Evolutionary conservation across 2,113 vertebrate genomes (phyloP), one percentile per base, ranked within the genome.

Genomic region (Pseudonaja textilis): DNA sequence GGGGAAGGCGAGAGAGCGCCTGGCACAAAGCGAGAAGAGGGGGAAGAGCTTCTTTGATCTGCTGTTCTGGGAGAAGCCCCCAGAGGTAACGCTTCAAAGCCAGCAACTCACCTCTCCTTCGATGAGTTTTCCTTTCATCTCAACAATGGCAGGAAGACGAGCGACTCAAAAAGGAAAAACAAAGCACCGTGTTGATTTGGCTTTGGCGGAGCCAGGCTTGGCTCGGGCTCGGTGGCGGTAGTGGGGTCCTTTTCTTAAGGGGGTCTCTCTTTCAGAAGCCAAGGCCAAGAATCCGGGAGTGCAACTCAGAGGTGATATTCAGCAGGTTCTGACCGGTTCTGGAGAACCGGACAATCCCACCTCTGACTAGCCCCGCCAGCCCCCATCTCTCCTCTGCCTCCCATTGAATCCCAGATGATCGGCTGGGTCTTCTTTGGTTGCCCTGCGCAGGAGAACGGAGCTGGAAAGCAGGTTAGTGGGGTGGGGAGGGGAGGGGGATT

Each of bases 41-140:
- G 8, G 34, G 0, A 6, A 26, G 8, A 12, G 29, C 4, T 29
- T 50, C 55, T 91, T 87, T 91, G 90, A 91, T 91, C 57, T 20
- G 3, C 29, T 64, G 91, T 56, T 91, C 85, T 20, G 11, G 29
- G 85, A n/a, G 81, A 34, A 61, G 56, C 56, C 91, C 39, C 91
- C 55, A 25, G 91, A 87, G 91, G 52, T 57, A 50, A 16, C 0
- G 11, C 91, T 91, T 91, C 91, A 91, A 91, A 91, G 91, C 26
- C 42, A n/a, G 54, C 81, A 23, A 25, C 42, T 64, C 8, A 18
- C 20, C 55, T 64, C 20, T 57, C 85, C 18, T 87, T 23, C 26
- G 18, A 34, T 39, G 55, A 85, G 16, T 34, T 91, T 87, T 1
- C 16, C 91, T 91, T 91, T 91, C 85, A 91, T 91, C 91, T 57